A percentile compares a stretch with the other conserved stretches of the same genome.
phyloP scores from a whole-genome alignment of 2,113 vertebrate genomes.

The Scalopus aquaticus region DNA sequence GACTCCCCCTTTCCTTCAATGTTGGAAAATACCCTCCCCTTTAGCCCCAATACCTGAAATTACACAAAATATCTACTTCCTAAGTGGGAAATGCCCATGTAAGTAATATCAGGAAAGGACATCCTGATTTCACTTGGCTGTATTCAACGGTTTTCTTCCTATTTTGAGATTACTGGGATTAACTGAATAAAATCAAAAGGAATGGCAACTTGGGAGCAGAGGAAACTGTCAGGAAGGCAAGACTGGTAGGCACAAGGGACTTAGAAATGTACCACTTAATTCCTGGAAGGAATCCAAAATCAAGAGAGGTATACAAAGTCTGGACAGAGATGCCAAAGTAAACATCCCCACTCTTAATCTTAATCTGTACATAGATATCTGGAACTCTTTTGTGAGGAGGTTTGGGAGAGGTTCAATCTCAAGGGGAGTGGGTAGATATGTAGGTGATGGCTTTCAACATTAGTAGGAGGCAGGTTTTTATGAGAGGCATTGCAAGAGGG shows the following conservation, averaged over 20 bases:
- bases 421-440: neutral
- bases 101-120: neutral
- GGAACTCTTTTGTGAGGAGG: neutral
- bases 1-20: neutral
- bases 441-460: too few relatives aligned
- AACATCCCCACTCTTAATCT: neutral
- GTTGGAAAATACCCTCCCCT: neutral
- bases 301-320: neutral
- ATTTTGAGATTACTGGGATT: neutral
- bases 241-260: neutral
- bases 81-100: neutral
- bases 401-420: neutral
- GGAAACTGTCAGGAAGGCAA: neutral
- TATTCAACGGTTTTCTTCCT: neutral
- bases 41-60: neutral
- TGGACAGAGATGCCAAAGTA: neutral
- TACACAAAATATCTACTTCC: neutral
- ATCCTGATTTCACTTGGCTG: neutral
- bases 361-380: neutral
- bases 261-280: neutral
- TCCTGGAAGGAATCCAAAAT: neutral
- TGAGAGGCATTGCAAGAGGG: neutral
- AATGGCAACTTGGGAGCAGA: neutral
- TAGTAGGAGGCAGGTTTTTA: neutral
- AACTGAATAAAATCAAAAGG: neutral